Evolutionary conservation across 2,797 vertebrate genomes (phyloP).

Genomic region (Scleropages formosus): DNA sequence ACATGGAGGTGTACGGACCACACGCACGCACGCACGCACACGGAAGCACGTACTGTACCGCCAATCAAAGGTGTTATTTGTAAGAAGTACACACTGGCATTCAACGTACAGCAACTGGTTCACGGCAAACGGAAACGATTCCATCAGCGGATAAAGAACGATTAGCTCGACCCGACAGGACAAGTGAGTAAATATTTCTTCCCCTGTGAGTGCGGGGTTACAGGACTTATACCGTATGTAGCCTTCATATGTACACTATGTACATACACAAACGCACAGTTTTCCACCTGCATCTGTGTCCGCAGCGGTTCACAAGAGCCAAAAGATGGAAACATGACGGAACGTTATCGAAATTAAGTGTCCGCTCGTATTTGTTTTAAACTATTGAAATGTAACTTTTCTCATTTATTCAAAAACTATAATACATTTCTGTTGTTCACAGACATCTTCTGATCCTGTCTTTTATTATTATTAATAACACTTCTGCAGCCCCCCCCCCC

Average conservation of each 20-base stretch:
- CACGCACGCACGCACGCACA: too few species aligned
- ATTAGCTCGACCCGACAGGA: not conserved
- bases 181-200: slow-evolving; percentile 17
- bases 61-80: slow-evolving; percentile 44
- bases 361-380: too few species aligned
- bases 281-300: too few species aligned
- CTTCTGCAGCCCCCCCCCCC: too few species aligned
- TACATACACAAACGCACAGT: too few species aligned
- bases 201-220: slow-evolving; percentile 19
- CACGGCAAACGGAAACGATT: slow-evolving; percentile 46
- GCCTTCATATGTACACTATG: too few species aligned
- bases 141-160: slow-evolving; percentile 30
- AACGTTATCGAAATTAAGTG: not conserved
- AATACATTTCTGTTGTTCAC: slow-evolving; percentile 59
- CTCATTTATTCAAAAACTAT: slow-evolving; percentile 53
- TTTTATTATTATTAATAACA: too few species aligned
- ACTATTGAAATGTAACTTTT: slow-evolving; percentile 36
- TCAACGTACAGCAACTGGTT: slow-evolving; percentile 30
- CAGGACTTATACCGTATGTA: too few species aligned
- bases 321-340: slow-evolving; percentile 22
- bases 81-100: slow-evolving; percentile 38
- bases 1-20: slow-evolving; percentile 52
- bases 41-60: slow-evolving; percentile 62
- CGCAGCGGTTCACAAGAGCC: slow-evolving; percentile 7
- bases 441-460: too few species aligned